Evolutionary conservation across 1,140 invertebrate species (phyloP).

Genomic region (Bombus haemorrhoidalis): DNA sequence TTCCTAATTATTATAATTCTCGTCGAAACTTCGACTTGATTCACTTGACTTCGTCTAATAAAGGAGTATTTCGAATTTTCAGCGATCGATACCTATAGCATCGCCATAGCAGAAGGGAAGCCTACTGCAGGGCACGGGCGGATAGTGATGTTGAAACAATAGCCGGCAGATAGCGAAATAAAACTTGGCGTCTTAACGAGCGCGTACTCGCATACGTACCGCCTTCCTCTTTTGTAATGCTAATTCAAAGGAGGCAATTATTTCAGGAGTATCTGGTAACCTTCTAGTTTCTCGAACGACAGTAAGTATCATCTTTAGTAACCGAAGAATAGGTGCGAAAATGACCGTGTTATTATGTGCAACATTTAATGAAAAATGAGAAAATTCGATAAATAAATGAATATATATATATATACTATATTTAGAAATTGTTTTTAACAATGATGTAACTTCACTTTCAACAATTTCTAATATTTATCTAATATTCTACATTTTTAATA

Average conservation of each 20-base stretch:
- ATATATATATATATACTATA: too few species aligned
- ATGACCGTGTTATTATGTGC: neutral
- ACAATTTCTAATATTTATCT: too few species aligned
- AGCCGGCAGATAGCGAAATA: constrained; percentile 60
- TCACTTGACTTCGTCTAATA: neutral
- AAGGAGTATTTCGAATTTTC: constrained; percentile 45
- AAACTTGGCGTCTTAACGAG: constrained; percentile 62
- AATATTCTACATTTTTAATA: too few species aligned
- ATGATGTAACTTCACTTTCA: too few species aligned
- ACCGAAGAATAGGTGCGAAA: constrained; percentile 39
- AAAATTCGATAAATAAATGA: neutral
- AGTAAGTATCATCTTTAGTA: constrained; percentile 23
- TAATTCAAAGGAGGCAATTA: constrained; percentile 66
- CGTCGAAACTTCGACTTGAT: neutral
- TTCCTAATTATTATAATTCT: neutral
- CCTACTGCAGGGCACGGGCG: constrained; percentile 29
- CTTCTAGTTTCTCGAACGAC: constrained; percentile 51
- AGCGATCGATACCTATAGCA: constrained; percentile 35
- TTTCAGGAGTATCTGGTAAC: constrained; percentile 58
- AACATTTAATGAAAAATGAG: neutral
- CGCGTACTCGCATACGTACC: constrained; percentile 53
- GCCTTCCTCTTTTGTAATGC: constrained; percentile 65
- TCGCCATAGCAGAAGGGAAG: constrained; percentile 46
- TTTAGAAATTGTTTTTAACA: too few species aligned
- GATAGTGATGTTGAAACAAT: constrained; percentile 65